Evolutionary conservation across 2,113 vertebrate genomes (phyloP), one percentile per base, ranked within the genome.

Genomic region (Ciconia maguari): DNA sequence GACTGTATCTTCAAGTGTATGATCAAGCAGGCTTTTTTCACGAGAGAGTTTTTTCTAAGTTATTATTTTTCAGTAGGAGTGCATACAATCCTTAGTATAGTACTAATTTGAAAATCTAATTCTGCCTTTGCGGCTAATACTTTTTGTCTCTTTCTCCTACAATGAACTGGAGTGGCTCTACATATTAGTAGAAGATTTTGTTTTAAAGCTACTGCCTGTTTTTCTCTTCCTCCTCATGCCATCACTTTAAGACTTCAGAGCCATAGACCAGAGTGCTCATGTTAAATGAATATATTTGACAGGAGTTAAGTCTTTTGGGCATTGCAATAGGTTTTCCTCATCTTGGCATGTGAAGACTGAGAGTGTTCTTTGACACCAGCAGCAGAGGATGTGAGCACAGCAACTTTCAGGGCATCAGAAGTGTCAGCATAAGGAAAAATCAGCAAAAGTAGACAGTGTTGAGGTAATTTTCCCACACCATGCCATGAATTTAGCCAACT

Each of bases 211-310:
- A 48, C 76, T 94, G 82, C 52, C 41, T 94, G 71, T 95, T 93
- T 94, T 86, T 78, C 57, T 80, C 22, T 46, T 90, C 60, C 58
- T 94, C 72, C 81, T 96, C 91, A 83, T 90, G 86, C 93, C 97
- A 93, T 97, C 96, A 93, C 83, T 97, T 94, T 85, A 87, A 97
- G 83, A 79, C 60, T 97, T 97, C 95, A 97, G 96, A 97, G 95
- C 96, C 94, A 96, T 65, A 97, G 97, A 97, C 96, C 96, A 97
- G 83, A 96, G 91, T 97, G 92, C 94, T 97, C 96, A 93, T 96
- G 96, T 97, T 98, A 98, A 98, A 90, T 97, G 97, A 98, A 97
- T 95, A 85, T 96, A 97, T 97, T 98, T 98, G 98, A 98, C 98
- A 98, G 97, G 96, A 98, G 94, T 94, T 98, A 97, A 96, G 96